Evolutionary conservation across 1,140 invertebrate species (phyloP).

Genomic region (Stratiolaelaps scimitus): DNA sequence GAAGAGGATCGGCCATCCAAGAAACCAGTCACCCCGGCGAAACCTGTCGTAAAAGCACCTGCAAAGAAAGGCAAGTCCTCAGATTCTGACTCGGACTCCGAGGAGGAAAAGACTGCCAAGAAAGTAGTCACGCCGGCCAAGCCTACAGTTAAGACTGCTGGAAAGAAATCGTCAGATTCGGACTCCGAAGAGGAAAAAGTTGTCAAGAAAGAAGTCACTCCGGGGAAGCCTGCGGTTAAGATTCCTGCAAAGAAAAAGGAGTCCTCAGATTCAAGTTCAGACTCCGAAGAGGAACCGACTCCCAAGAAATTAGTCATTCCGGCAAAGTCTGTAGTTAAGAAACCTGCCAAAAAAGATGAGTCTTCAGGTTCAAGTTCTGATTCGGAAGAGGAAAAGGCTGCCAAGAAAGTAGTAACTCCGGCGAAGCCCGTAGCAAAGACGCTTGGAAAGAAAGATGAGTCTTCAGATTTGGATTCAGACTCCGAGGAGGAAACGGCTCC

Average conservation of each 20-base stretch:
- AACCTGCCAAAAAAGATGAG: constrained; percentile 34
- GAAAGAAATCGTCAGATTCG: no score
- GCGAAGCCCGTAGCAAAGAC: constrained; percentile 30
- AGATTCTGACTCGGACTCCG: not conserved
- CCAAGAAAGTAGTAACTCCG: constrained; percentile 25
- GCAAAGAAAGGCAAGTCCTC: not conserved
- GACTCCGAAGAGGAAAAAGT: constrained; percentile 29
- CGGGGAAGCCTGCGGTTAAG: constrained; percentile 5
- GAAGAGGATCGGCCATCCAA: not conserved
- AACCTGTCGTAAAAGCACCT: not conserved
- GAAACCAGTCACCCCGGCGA: constrained; percentile 1
- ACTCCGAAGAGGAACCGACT: constrained; percentile 34
- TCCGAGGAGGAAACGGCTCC: constrained; percentile 30
- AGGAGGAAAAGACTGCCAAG: not conserved
- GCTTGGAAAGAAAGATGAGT: constrained; percentile 33
- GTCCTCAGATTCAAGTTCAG: constrained; percentile 29
- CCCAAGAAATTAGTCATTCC: constrained; percentile 31
- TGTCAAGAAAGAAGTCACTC: constrained; percentile 24
- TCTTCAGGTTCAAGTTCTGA: constrained; percentile 28
- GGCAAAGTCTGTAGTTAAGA: constrained; percentile 31
- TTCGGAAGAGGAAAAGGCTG: constrained; percentile 31
- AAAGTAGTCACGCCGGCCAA: not conserved
- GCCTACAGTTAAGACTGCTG: no score
- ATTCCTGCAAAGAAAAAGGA: constrained; percentile 31
- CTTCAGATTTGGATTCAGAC: constrained; percentile 31